Base-by-base conservation (phyloP, 2,113 vertebrate genomes). In the Alexandromys fortis region DNA sequence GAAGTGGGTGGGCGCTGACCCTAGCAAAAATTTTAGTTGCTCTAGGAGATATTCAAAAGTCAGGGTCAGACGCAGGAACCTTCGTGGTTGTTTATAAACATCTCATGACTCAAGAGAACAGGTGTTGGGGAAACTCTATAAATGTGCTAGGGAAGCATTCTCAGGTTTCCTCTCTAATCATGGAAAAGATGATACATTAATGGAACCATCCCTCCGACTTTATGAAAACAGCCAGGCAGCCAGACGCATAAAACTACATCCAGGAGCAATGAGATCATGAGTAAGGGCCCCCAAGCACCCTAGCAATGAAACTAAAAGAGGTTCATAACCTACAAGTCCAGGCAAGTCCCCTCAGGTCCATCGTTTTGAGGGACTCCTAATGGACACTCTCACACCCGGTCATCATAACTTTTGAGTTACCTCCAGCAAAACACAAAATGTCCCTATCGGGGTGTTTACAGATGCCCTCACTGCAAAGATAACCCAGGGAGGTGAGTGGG, bases 111-210 rank as follows among this genome's bases (percentile, higher is more conserved):
- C 92, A 68, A 95, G 89, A 93, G 94, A 96, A 95, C 94, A 97
- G 96, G 95, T 97, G 97, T 83, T 93, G 47, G 92, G 81, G 93
- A 96, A 95, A 97, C 55, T 92, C 90, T 82, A 90, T 52, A 42
- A 70, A 90, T 90, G 90, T 92, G 55, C 92, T 92, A 82, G 72
- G 92, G 89, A 94, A 97, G 92, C n/a, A 70, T 85, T 93, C 94
- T 97, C 93, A 49, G 82, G 73, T 98, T 98, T 97, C 94, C 82
- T 96, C 96, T 89, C 94, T 89, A 97, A 94, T 96, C 78, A 83
- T 86, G 90, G 95, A 97, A 97, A 97, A 96, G 92, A 94, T 96
- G 94, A 96, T 94, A 85, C 35, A 76, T 96, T 94, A 94, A 89
- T 95, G 67, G 70, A 68, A 93, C 86, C 95, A 91, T 96, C 95